These are phyloP conservation scores for Hydriomena furcata DNA, from an alignment of 2,888 invertebrate species.

Conservation along the genomic window DNA sequence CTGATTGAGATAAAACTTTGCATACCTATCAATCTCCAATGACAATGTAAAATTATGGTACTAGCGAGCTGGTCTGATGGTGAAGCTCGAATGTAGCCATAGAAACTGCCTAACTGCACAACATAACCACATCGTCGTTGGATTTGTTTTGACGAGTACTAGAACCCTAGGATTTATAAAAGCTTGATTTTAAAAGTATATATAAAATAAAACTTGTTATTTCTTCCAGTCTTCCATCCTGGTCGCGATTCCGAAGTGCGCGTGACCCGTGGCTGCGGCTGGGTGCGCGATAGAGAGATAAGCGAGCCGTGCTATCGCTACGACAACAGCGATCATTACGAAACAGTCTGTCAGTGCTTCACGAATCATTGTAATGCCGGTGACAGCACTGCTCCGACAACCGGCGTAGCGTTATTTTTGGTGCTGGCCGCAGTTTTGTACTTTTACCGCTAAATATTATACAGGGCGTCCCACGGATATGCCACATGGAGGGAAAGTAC, in stretches of 20 bases:
- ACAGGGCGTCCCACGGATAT: too few relatives aligned
- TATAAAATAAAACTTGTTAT: not conserved
- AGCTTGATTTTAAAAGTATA: too few relatives aligned
- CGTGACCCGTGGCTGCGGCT: conserved; percentile 87
- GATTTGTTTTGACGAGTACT: too few relatives aligned
- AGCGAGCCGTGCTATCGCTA: conserved; percentile 79
- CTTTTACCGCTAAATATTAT: conserved; percentile 37
- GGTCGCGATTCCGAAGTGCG: conserved; percentile 67
- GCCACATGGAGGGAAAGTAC: too few relatives aligned
- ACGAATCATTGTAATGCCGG: conserved; percentile 83
- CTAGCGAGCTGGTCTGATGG: too few relatives aligned
- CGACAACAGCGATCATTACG: conserved; percentile 84
- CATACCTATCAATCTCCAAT: too few relatives aligned
- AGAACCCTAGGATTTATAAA: too few relatives aligned
- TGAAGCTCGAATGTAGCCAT: too few relatives aligned
- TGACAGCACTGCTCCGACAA: conserved; percentile 43
- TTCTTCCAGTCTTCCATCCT: conserved; percentile 63
- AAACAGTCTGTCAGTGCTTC: conserved; percentile 85
- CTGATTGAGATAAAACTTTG: too few relatives aligned
- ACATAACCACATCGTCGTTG: too few relatives aligned
- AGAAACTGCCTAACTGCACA: too few relatives aligned
- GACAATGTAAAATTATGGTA: too few relatives aligned
- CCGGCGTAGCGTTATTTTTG: conserved; percentile 45
- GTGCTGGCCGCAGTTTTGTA: conserved; percentile 45
- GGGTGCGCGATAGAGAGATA: conserved; percentile 63